Conservation (phyloP, 1,140 invertebrate species). For the Ceratosolen fusciceps region DNA sequence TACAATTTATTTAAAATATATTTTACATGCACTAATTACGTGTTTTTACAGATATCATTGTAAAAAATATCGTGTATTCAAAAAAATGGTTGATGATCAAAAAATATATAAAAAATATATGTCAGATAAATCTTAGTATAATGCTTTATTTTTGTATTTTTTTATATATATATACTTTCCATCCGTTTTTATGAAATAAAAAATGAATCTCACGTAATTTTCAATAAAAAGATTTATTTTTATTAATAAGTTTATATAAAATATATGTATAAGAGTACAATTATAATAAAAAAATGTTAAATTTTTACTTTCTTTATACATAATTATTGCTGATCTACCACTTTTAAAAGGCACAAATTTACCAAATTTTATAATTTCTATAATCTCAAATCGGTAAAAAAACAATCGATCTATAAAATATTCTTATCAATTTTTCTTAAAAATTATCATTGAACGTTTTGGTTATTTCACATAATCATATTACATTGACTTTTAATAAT, state of each 20-base stretch:
- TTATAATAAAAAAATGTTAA: constrained; percentile 45
- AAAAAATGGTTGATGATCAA: constrained; percentile 87
- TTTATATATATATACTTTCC: constrained; percentile 7
- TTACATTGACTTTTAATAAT: constrained; percentile 38
- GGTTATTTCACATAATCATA: constrained; percentile 10
- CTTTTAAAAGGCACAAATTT: constrained; percentile 40
- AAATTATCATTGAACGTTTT: neutral
- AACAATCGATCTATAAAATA: constrained; percentile 22
- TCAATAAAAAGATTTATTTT: constrained; percentile 46
- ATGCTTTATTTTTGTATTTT: neutral
- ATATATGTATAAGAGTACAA: constrained; percentile 46
- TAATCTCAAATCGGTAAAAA: constrained; percentile 38
- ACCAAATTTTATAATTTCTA: constrained; percentile 23
- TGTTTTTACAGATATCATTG: constrained; percentile 77
- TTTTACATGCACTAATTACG: neutral
- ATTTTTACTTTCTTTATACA: constrained; percentile 29
- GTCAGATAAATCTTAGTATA: constrained; percentile 24
- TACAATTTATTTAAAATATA: constrained; percentile 10
- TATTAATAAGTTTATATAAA: constrained; percentile 48
- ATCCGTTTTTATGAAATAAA: neutral
- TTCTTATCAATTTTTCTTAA: constrained; percentile 10
- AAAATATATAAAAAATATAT: constrained; percentile 75
- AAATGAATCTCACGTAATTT: constrained; percentile 27
- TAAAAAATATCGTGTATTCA: constrained; percentile 87
- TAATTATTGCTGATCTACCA: constrained; percentile 44